phyloP scores from a whole-genome alignment of 2,113 vertebrate genomes.

The Datnioides undecimradiatus region DNA sequence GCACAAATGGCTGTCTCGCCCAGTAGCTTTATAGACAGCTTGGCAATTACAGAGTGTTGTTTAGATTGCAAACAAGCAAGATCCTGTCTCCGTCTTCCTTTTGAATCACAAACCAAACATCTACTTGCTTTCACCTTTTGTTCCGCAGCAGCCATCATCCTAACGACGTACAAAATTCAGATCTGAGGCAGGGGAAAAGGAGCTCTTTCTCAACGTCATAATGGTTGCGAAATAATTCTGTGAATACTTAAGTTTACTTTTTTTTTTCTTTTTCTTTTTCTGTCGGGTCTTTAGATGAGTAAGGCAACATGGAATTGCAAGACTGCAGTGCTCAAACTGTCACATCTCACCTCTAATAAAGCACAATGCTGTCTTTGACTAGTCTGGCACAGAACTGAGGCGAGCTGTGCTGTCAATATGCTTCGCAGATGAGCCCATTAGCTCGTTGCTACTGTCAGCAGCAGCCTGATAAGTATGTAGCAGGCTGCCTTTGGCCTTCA shows the following conservation, averaged over 20 bases:
- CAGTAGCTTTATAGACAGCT: constrained; percentile 46
- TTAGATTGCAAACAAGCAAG: constrained; percentile 55
- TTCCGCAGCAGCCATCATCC: constrained; percentile 32
- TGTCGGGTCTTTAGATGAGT: constrained; percentile 42
- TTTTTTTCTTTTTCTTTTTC: constrained; percentile 43
- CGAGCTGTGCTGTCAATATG: constrained; percentile 67
- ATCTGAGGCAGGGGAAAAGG: constrained; percentile 45
- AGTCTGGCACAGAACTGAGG: constrained; percentile 44
- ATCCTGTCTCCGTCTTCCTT: constrained; percentile 27
- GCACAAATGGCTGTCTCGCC: constrained; percentile 27
- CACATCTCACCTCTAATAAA: constrained; percentile 71
- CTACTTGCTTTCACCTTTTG: constrained; percentile 25
- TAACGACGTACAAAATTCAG: constrained; percentile 45
- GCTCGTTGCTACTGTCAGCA: constrained; percentile 70
- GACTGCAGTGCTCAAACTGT: constrained; percentile 55
- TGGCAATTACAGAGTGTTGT: constrained; percentile 50
- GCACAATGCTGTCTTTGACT: constrained; percentile 64
- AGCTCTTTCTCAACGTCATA: not conserved
- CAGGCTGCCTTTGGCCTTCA: constrained; percentile 69
- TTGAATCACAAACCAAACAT: constrained; percentile 41
- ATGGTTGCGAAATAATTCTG: constrained; percentile 43
- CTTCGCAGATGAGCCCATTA: constrained; percentile 76
- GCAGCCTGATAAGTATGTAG: constrained; percentile 60
- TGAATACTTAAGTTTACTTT: constrained; percentile 51
- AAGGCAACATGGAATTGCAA: constrained; percentile 43